These are phyloP conservation scores for Saiga tatarica DNA, from an alignment of 2,113 vertebrate species.

Conservation along the genomic window DNA sequence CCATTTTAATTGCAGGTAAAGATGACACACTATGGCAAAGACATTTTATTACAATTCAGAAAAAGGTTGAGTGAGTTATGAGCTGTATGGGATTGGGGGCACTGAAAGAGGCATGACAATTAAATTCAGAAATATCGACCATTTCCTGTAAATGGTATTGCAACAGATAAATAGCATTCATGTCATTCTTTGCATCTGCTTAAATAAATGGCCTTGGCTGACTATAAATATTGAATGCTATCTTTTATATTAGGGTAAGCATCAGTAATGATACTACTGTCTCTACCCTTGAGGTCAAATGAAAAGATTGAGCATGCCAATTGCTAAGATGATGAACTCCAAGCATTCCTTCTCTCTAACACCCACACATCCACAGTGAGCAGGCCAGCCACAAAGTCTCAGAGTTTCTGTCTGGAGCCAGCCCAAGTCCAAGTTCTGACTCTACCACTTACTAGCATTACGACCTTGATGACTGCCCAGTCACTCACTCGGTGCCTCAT, in stretches of 20 bases:
- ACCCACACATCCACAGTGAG: background rate
- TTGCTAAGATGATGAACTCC: background rate
- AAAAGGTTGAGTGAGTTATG: conserved; percentile 13
- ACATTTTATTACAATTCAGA: conserved; percentile 39
- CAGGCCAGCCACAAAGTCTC: fast-evolving
- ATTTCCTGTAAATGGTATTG: background rate
- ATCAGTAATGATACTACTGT: background rate
- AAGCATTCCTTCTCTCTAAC: background rate
- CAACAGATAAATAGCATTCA: background rate
- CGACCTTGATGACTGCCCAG: background rate
- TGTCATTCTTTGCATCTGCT: background rate
- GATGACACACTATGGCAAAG: conserved; percentile 17
- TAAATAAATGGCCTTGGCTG: conserved; percentile 3
- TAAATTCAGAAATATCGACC: background rate
- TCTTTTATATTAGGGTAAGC: background rate
- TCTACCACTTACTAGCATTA: background rate
- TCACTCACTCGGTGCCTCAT: background rate
- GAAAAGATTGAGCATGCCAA: background rate
- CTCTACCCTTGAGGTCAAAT: background rate
- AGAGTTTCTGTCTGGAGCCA: background rate
- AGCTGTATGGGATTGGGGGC: background rate
- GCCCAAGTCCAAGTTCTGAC: background rate
- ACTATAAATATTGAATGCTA: background rate
- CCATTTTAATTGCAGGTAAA: conserved; percentile 58
- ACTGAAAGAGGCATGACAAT: background rate